Conservation (phyloP, 2,888 invertebrate genomes). For the Mayetiola destructor region DNA sequence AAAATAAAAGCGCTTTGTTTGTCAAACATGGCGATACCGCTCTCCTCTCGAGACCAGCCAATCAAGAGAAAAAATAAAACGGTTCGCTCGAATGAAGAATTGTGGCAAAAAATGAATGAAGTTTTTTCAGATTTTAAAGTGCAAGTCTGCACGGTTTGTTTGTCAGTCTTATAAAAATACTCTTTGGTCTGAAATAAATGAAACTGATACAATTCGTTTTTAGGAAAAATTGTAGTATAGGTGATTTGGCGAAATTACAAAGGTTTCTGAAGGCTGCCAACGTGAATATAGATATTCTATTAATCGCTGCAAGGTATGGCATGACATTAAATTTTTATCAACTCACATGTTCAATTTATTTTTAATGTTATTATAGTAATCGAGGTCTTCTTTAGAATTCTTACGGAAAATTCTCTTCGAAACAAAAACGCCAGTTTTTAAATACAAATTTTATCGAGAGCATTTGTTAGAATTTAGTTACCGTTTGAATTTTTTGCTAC, state of each 20-base stretch:
- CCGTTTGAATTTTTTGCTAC: slow-evolving; percentile 40
- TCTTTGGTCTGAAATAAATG: background rate
- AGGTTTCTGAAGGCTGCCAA: background rate
- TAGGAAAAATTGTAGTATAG: background rate
- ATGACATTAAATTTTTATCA: background rate
- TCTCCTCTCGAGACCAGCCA: background rate
- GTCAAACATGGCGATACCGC: background rate
- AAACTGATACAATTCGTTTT: background rate
- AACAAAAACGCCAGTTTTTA: background rate
- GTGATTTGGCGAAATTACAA: background rate
- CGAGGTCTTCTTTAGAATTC: background rate
- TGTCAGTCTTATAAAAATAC: background rate
- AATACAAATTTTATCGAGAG: background rate
- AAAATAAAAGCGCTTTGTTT: no score
- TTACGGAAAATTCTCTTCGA: background rate
- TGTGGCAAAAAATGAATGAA: background rate
- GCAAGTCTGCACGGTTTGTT: background rate
- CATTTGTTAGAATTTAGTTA: background rate
- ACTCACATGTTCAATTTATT: background rate
- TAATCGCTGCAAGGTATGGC: background rate
- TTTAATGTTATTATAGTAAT: background rate
- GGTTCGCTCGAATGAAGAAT: background rate
- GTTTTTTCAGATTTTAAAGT: background rate
- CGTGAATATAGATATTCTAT: background rate
- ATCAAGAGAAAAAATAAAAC: background rate